A percentile compares a stretch with the other conserved stretches of the same genome.
Evolutionary conservation across 2,113 vertebrate genomes (phyloP).

Genomic region (Lepisosteus osseus): DNA sequence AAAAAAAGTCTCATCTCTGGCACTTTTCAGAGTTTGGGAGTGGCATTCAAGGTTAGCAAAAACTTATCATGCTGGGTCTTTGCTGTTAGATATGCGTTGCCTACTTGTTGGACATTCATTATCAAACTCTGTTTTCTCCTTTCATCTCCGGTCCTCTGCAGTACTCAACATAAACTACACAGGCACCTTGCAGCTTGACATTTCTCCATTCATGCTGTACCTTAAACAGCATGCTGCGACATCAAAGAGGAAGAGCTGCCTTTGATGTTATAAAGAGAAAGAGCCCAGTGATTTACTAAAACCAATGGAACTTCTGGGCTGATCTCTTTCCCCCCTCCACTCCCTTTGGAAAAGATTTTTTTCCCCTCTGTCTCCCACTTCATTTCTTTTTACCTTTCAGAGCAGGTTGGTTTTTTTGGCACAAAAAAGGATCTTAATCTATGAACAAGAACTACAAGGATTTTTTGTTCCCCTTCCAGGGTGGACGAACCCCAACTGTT

Average conservation of each 20-base stretch:
- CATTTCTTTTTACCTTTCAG: background rate
- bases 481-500: background rate
- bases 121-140: constrained; percentile 90
- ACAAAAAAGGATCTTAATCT: background rate
- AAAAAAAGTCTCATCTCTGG: constrained; percentile 48
- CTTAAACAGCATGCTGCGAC: constrained; percentile 94
- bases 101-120: constrained; percentile 93
- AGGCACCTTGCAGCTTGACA: constrained; percentile 96
- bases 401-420: no score
- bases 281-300: constrained; percentile 88
- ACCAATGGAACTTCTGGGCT: constrained; percentile 82
- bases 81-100: constrained; percentile 60
- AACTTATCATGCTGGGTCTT: constrained; percentile 52
- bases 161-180: constrained; percentile 93
- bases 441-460: constrained; percentile 10
- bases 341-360: constrained; percentile 51
- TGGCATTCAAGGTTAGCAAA: constrained; percentile 59
- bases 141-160: constrained; percentile 89
- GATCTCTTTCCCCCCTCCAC: constrained; percentile 59
- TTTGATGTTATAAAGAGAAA: constrained; percentile 97
- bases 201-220: constrained; percentile 96
- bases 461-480: constrained; percentile 8
- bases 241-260: constrained; percentile 82
- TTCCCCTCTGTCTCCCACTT: constrained; percentile 11
- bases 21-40: constrained; percentile 43